Evolutionary conservation across 1,140 invertebrate species (phyloP), one percentile per base, ranked within the genome.

Genomic region (Brachionus calyciflorus): DNA sequence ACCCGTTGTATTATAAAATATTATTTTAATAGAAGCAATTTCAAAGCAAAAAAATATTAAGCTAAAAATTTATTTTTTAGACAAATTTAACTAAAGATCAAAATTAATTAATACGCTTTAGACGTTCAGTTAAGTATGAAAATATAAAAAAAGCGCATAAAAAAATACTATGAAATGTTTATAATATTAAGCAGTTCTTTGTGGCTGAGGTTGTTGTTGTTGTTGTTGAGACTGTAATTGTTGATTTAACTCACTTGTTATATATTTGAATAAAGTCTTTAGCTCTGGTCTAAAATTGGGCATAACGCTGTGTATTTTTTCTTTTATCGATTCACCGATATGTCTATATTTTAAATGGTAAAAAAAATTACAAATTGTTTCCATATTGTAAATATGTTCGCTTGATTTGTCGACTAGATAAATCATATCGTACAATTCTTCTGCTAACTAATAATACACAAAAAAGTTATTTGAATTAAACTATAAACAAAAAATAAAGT

Each of bases 321-420:
- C 69, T 55, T 73, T 73, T 24, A 73, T 55, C 46, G 69, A 73
- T 33, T 73, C 69, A 2, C 69, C 69, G 30, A 73, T 73, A 26
- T 73, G 69, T 73, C 69, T 73, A 28, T 73, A 73, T 53, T 73
- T 73, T 24, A 73, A 26, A 14, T 73, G 69, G 28, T 73, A 73
- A 28, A 73, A 73, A 73, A 73, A 73, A 30, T 73, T 73, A 55
- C 69, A 73, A 73, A 73, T 73, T 28, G 69, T 73, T 21, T 73
- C 69, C 5, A 55, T 73, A 12, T 73, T 37, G 46, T 40, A 73
- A 4, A 73, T 19, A n/a, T 26, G 7, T 49, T 55, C 24, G 40
- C 46, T 51, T 14, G 37, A 53, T 51, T 41, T 49, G 40, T 73
- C 69, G 10, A 73, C 69, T n/a, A 49, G 44, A 73, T 73, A 55